Percentiles rank a stretch among this genome's conserved stretches.
These are phyloP conservation scores for Hipposideros armiger DNA, from an alignment of 2,113 vertebrate genomes.

Conservation along the genomic window DNA sequence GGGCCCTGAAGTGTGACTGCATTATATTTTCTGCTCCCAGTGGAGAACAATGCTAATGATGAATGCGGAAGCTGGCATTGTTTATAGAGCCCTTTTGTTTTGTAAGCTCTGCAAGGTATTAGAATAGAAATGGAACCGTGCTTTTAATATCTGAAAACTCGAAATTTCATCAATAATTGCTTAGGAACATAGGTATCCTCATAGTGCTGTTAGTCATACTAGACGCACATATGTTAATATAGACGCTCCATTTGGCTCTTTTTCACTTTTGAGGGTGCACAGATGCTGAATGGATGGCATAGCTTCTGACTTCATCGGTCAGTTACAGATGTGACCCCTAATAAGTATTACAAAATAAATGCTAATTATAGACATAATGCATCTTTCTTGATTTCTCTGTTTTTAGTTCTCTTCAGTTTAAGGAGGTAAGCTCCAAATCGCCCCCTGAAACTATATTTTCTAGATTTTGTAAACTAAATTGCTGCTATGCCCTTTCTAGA, in stretches of 20 bases:
- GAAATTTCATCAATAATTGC: neutral
- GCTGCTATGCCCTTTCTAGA: neutral
- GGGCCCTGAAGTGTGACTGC: constrained; percentile 84
- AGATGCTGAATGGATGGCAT: constrained; percentile 49
- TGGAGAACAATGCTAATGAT: constrained; percentile 63
- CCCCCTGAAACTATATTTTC: neutral
- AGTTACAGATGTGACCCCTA: neutral
- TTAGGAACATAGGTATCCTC: neutral
- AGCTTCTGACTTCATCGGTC: constrained; percentile 55
- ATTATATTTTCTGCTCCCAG: constrained; percentile 71
- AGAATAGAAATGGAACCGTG: neutral
- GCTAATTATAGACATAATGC: neutral
- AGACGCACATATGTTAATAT: neutral
- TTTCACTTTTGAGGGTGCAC: constrained; percentile 51
- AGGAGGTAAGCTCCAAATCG: neutral
- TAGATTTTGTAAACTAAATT: neutral
- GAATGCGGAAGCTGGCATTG: constrained; percentile 55
- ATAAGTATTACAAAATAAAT: constrained; percentile 36
- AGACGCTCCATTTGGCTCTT: neutral
- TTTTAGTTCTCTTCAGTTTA: neutral
- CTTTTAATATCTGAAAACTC: constrained; percentile 65
- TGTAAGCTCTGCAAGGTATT: constrained; percentile 31
- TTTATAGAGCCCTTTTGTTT: constrained; percentile 62
- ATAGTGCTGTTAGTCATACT: neutral
- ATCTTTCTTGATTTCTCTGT: neutral